phyloP scores from a whole-genome alignment of 2,888 invertebrate genomes.

The Isotomurus palustris region DNA sequence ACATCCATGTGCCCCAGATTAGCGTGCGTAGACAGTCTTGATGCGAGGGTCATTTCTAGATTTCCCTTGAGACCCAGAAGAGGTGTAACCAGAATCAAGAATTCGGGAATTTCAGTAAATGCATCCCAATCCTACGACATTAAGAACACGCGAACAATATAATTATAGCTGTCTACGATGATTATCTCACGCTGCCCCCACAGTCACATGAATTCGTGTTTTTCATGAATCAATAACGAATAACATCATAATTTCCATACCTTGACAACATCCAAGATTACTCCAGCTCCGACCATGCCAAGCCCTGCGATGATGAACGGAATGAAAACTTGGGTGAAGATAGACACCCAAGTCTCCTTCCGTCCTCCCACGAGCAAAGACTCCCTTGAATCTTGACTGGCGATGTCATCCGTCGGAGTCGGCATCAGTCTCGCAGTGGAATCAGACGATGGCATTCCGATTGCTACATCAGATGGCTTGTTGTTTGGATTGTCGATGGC shows the following conservation, averaged over 20 bases:
- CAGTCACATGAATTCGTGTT: too few species aligned
- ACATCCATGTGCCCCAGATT: slow-evolving; percentile 72
- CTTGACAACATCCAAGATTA: slow-evolving; percentile 77
- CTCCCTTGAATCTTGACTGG: slow-evolving; percentile 43
- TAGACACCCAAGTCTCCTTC: slow-evolving; percentile 61
- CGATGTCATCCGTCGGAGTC: slow-evolving; percentile 30
- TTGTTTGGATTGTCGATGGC: slow-evolving; percentile 6
- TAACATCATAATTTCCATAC: slow-evolving; percentile 50
- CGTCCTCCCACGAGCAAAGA: slow-evolving; percentile 34
- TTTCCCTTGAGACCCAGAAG: slow-evolving; percentile 80
- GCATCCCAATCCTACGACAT: slow-evolving; percentile 66
- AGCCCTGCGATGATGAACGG: slow-evolving; percentile 83
- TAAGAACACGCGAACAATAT: slow-evolving; percentile 1
- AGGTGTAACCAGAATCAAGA: slow-evolving; percentile 75
- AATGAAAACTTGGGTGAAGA: slow-evolving; percentile 72
- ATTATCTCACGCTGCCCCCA: too few species aligned
- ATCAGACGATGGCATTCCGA: slow-evolving; percentile 42
- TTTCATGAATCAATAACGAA: not conserved
- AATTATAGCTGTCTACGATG: too few species aligned
- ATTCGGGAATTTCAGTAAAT: slow-evolving; percentile 64
- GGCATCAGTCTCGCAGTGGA: slow-evolving; percentile 38
- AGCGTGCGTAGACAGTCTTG: slow-evolving; percentile 80
- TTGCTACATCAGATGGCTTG: slow-evolving; percentile 31
- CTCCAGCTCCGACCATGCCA: slow-evolving; percentile 85
- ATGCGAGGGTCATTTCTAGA: slow-evolving; percentile 90